Conservation (phyloP, 1,140 invertebrate genomes). For the Pachypsylla venusta region DNA sequence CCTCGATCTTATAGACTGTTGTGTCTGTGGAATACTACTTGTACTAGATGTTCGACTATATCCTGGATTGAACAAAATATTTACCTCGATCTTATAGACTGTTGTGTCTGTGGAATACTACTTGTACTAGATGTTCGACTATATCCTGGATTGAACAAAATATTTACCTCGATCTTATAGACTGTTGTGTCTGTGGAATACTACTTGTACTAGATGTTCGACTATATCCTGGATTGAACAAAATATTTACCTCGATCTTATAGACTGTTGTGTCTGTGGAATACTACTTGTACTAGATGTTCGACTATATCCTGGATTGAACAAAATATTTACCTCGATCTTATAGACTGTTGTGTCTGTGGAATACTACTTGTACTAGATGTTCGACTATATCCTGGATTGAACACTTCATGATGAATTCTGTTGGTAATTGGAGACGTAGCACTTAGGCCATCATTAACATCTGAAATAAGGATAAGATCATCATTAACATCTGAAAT, state of each 20-base stretch:
- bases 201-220: no score
- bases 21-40: no score
- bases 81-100: no score
- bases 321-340: conserved; percentile 42
- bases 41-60: no score
- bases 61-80: no score
- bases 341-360: conserved; percentile 33
- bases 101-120: no score
- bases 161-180: no score
- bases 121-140: no score
- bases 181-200: no score
- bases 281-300: conserved; percentile 52
- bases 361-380: conserved; percentile 49
- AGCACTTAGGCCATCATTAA: conserved; percentile 32
- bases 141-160: no score
- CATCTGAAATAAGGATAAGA: conserved; percentile 31
- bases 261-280: conserved; percentile 33
- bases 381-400: conserved; percentile 50
- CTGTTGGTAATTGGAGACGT: conserved; percentile 20
- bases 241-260: conserved; percentile 39
- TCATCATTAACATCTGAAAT: conserved; percentile 35
- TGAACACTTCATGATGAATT: conserved; percentile 46
- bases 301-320: conserved; percentile 51
- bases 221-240: no score
- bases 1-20: no score